Percentiles rank a stretch among this genome's conserved stretches.
These are phyloP conservation scores for Phrixothrix hirtus DNA, from an alignment of 2,888 invertebrate genomes.

Conservation along the genomic window DNA sequence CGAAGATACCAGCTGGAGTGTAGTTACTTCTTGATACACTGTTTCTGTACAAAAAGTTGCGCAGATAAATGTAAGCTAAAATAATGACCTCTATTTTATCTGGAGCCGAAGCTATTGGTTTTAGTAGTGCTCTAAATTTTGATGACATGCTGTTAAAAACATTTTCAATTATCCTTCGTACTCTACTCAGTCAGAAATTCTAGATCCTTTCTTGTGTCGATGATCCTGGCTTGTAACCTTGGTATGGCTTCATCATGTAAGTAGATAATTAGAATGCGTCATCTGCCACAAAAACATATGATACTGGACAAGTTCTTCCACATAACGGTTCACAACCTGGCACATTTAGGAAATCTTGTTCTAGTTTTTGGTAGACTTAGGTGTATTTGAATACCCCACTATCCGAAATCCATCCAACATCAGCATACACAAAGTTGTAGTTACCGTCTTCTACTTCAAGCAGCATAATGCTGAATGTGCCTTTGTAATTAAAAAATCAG, in stretches of 20 bases:
- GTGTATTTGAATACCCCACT: background rate
- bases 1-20: no score
- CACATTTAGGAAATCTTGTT: background rate
- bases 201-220: background rate
- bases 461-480: no score
- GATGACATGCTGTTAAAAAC: background rate
- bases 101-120: no score
- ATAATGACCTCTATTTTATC: no score
- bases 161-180: background rate
- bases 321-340: background rate
- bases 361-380: background rate
- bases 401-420: no score
- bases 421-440: no score
- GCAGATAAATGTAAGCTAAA: no score
- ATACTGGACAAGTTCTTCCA: background rate
- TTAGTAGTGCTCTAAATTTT: background rate
- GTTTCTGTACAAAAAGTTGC: no score
- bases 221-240: background rate
- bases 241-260: background rate
- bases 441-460: no score
- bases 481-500: no score
- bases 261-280: no score
- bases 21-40: no score
- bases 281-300: background rate
- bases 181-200: background rate